Base-by-base conservation (phyloP, 2,113 vertebrate genomes). In the Catharus bicknelli region DNA sequence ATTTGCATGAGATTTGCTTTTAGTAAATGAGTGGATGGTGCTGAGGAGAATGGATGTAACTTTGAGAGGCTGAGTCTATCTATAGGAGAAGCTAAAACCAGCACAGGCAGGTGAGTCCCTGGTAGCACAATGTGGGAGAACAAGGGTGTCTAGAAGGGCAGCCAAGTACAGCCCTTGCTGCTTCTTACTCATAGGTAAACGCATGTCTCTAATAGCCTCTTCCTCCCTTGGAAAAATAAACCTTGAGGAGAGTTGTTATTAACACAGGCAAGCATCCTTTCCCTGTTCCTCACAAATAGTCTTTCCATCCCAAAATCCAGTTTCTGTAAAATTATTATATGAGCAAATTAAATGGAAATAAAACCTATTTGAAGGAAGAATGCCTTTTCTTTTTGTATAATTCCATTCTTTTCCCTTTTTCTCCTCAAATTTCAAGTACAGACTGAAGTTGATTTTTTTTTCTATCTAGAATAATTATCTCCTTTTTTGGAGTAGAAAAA, bases 1-100 rank as follows among this genome's bases (percentile, higher is more conserved):
- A 72, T 63, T 83, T 82, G 43, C 43, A 72, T n/a, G 81, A 81
- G 47, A 19, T 53, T 82, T 83, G 48, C 53, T 84, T 86, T 93
- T 16, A 72, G 43, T 43, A 75, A 78, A 73, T 0, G 13, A 58
- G 23, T 8, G 9, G 77, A 72, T 79, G 81, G 19, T 55, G 45
- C 40, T 75, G 47, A 80, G 55, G 61, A 55, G 76, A 82, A 43
- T 0, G 0, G 40, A 72, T 2, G 3, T 84, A 58, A 54, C 7
- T 43, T 85, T 82, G 69, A 86, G 54, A 43, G 15, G 43, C 25
- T 40, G 19, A 19, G 12, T 59, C 73, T 59, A n/a, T 81, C 36
- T 75, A 68, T 2, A 75, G 77, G 43, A 84, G 48, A 70, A 87
- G 74, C 27, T 79, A 82, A 87, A 92, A 68, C 7, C 61, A 78